phyloP scores from a whole-genome alignment of 2,888 invertebrate genomes.

The Taphrorychus bicolor region DNA sequence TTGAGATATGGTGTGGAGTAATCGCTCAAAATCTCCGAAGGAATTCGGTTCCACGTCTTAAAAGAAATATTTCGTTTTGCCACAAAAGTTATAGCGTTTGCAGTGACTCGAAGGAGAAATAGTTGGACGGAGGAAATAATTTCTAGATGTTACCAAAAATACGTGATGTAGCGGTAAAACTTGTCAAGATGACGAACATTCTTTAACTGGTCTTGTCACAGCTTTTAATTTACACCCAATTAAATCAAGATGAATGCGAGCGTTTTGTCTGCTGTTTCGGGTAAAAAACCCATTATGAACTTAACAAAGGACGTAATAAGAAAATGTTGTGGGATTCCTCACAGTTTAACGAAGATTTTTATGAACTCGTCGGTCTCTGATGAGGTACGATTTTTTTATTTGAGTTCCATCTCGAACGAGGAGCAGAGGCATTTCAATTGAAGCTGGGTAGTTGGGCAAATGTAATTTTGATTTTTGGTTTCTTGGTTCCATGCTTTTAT shows the following conservation, averaged over 20 bases:
- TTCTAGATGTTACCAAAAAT: constrained; percentile 32
- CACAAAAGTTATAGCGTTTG: not conserved
- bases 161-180: constrained; percentile 37
- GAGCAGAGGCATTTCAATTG: too few relatives aligned
- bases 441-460: too few relatives aligned
- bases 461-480: too few relatives aligned
- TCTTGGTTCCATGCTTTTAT: too few relatives aligned
- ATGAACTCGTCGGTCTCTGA: constrained; percentile 10
- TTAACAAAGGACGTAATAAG: constrained; percentile 39
- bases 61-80: not conserved
- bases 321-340: constrained; percentile 23
- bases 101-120: not conserved
- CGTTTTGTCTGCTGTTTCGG: constrained; percentile 33
- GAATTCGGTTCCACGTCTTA: too few relatives aligned
- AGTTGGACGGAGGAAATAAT: not conserved
- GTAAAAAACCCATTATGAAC: constrained; percentile 39
- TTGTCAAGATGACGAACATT: constrained; percentile 37
- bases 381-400: not conserved
- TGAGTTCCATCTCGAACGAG: too few relatives aligned
- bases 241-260: constrained; percentile 40
- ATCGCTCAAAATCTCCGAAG: too few relatives aligned
- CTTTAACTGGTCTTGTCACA: constrained; percentile 35
- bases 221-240: constrained; percentile 42
- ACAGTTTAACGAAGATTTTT: constrained; percentile 34
- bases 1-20: too few relatives aligned